Evolutionary conservation across 1,140 invertebrate species (phyloP), one percentile per base, ranked within the genome.

Genomic region (Macrocentrus cingulum): DNA sequence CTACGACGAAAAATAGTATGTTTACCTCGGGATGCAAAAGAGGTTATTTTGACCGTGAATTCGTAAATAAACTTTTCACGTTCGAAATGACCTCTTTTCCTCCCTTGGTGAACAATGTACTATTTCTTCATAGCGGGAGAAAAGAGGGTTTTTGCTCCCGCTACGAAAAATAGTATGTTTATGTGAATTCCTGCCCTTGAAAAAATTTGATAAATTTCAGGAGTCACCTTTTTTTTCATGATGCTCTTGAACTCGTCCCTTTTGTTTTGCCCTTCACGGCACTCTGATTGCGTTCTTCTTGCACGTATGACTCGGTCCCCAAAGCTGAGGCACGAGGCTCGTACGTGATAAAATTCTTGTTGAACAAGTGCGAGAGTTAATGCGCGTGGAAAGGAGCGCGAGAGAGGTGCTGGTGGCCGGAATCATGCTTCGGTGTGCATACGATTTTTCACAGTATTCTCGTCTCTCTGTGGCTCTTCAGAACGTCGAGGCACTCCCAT

Each of bases 391-490:
- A 53, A 52, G 53, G 46, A 39, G 36, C 16, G 25, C 13, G 25
- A 22, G 46, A 51, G 37, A 61, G 41, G 49, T 61, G 39, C 32
- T 36, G 48, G 44, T 39, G 57, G 41, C 46, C 57, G 61, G 61
- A 63, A 56, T 63, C 61, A 60, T 63, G 57, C 61, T 60, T 49
- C 58, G 61, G 57, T 48, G 61, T 63, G 57, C 61, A 60, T 63
- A 56, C 41, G 34, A 49, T 60, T 57, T 57, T 57, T 56, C 41
- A 41, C 39, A 48, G 37, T 53, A 25, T 50, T 29, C 44, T 45
- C 18, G n/a, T 16, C 11, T 50, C 37, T 23, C 36, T 54, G 48
- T 44, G 46, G 15, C 13, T 44, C n/a, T 44, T 36, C 44, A 36
- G 5, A 37, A 13, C 16, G 25, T 32, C n/a, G 9, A 29, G 46